Evolutionary conservation across 2,888 invertebrate genomes (phyloP).

Genomic region (Philopedon plagiatum): DNA sequence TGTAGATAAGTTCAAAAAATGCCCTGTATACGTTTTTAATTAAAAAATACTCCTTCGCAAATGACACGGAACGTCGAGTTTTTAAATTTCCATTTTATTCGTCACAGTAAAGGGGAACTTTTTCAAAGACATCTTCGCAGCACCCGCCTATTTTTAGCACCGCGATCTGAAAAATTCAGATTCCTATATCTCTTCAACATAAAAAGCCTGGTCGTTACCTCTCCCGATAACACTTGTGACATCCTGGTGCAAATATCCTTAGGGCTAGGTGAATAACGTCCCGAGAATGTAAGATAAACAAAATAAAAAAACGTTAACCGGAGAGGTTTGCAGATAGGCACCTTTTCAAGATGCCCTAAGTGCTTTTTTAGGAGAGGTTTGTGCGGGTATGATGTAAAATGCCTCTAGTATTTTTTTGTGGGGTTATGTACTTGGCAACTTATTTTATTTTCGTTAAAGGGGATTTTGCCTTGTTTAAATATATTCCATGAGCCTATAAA

Average conservation of each 20-base stretch:
- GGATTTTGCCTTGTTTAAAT: too few species aligned
- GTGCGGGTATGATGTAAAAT: background rate
- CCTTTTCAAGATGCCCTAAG: slow-evolving; percentile 26
- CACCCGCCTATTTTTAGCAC: background rate
- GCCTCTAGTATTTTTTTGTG: background rate
- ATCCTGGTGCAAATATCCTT: slow-evolving; percentile 28
- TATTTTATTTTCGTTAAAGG: background rate
- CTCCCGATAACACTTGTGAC: slow-evolving; percentile 30
- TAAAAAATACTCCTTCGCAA: background rate
- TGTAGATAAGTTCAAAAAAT: too few species aligned
- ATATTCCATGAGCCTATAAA: too few species aligned
- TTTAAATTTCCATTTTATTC: background rate
- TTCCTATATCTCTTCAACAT: slow-evolving; percentile 23
- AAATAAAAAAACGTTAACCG: slow-evolving; percentile 34
- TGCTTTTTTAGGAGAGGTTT: slow-evolving; percentile 16
- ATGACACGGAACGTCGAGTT: background rate
- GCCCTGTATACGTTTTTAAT: background rate
- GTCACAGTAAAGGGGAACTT: background rate
- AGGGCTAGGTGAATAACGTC: slow-evolving; percentile 22
- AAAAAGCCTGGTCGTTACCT: slow-evolving; percentile 29
- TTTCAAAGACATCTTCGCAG: background rate
- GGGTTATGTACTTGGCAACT: background rate
- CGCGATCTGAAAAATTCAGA: slow-evolving; percentile 21
- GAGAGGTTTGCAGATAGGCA: slow-evolving; percentile 31
- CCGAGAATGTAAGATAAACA: slow-evolving; percentile 32